Evolutionary conservation across 2,113 vertebrate genomes (phyloP).

Genomic region (Rhinopomastus cyanomelas): DNA sequence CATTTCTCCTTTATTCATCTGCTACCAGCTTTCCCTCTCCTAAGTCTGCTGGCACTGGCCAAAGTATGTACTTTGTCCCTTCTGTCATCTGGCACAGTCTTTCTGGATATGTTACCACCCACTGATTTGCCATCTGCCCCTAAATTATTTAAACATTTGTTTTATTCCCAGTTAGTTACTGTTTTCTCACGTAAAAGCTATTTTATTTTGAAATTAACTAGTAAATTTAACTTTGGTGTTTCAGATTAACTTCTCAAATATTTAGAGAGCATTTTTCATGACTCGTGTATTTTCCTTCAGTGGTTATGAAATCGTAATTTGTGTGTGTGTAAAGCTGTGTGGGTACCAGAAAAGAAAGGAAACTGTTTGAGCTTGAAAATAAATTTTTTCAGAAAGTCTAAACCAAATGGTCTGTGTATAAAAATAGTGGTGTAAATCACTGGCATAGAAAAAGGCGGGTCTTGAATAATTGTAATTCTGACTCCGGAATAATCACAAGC

Average conservation of each 20-base stretch:
- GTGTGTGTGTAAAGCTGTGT: background rate
- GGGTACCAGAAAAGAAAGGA: background rate
- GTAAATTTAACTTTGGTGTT: background rate
- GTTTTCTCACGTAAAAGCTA: background rate
- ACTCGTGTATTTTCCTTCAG: background rate
- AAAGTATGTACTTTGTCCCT: background rate
- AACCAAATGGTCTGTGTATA: background rate
- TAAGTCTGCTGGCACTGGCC: background rate
- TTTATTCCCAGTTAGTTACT: background rate
- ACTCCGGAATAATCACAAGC: background rate
- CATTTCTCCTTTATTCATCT: background rate
- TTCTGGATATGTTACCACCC: background rate
- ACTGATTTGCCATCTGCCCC: conserved; percentile 37
- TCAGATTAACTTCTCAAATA: background rate
- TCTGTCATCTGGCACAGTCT: conserved; percentile 22
- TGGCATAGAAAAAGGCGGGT: background rate
- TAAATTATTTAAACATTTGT: background rate
- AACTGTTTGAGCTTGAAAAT: background rate
- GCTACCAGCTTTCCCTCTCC: background rate
- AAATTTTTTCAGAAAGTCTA: background rate
- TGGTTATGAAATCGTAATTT: background rate
- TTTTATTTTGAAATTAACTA: background rate
- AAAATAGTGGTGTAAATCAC: background rate
- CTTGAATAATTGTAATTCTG: background rate
- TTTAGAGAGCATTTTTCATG: background rate